Conservation (phyloP, 2,113 vertebrate species). For the Todiramphus saurophagus region DNA sequence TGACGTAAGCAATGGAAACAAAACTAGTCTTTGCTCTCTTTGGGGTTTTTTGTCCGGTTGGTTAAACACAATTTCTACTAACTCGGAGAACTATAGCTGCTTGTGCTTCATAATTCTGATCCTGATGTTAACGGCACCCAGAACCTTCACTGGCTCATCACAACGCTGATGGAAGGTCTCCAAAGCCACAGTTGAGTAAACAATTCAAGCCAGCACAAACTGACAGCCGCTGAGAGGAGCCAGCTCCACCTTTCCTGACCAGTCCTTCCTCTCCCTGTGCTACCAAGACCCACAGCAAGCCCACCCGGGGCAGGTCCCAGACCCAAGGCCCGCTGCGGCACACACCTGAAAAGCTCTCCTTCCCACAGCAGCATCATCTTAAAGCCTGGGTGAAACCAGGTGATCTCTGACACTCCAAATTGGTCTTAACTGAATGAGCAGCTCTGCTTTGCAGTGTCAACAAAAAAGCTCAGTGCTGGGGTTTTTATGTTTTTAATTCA, state of each 20-base stretch:
- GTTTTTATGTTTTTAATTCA: background rate
- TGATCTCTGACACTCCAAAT: background rate
- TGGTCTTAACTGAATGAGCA: accelerated
- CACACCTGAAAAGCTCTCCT: background rate
- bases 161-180: background rate
- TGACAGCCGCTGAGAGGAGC: background rate
- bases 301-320: background rate
- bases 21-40: background rate
- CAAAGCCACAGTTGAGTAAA: background rate
- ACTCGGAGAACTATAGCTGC: background rate
- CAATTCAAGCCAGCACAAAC: background rate
- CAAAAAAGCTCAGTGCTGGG: background rate
- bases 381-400: background rate
- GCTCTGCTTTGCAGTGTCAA: background rate
- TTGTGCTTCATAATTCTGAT: background rate
- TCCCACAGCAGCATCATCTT: accelerated
- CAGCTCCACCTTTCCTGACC: background rate
- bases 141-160: background rate
- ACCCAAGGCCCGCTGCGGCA: background rate
- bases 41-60: background rate
- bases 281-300: background rate
- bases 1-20: background rate
- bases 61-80: background rate
- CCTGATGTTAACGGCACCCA: background rate
- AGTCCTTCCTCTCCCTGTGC: background rate